A percentile compares a stretch with the other conserved stretches of the same genome.
Evolutionary conservation across 1,140 invertebrate species (phyloP).

Genomic region (Babylonia areolata): DNA sequence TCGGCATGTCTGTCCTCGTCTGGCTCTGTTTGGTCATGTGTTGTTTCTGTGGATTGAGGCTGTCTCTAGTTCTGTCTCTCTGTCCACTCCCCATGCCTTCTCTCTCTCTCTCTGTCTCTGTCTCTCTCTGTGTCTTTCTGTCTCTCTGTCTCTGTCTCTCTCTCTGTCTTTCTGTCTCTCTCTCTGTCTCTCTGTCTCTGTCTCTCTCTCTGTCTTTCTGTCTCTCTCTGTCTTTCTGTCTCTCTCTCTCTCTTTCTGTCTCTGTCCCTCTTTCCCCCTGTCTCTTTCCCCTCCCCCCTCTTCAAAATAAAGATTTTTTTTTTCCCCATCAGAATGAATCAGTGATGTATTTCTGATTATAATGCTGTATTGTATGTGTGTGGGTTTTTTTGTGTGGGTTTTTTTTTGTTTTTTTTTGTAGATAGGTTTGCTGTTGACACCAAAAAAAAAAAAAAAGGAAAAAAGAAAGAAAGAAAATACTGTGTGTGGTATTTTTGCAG

Average conservation of each 20-base stretch:
- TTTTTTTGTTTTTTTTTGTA: neutral
- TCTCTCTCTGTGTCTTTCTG: neutral
- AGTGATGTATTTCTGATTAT: too few species aligned
- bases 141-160: conserved; percentile 35
- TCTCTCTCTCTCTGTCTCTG: neutral
- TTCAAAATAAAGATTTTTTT: neutral
- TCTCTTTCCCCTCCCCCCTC: neutral
- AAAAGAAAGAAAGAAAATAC: too few species aligned
- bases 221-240: neutral
- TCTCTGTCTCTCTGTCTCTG: conserved; percentile 13
- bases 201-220: neutral
- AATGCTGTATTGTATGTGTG: too few species aligned
- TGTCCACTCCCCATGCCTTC: neutral
- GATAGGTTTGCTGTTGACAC: too few species aligned
- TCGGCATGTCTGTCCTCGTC: neutral
- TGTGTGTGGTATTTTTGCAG: too few species aligned
- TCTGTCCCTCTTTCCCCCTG: neutral
- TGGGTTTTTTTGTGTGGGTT: neutral
- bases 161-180: conserved; percentile 45
- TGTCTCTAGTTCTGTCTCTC: neutral
- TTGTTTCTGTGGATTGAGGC: neutral
- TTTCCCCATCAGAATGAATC: neutral
- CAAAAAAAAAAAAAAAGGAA: too few species aligned
- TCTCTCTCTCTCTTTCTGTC: neutral
- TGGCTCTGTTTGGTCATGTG: neutral